Evolutionary conservation across 2,797 vertebrate genomes (phyloP), one percentile per base, ranked within the genome.

Genomic region (Artibeus lituratus): DNA sequence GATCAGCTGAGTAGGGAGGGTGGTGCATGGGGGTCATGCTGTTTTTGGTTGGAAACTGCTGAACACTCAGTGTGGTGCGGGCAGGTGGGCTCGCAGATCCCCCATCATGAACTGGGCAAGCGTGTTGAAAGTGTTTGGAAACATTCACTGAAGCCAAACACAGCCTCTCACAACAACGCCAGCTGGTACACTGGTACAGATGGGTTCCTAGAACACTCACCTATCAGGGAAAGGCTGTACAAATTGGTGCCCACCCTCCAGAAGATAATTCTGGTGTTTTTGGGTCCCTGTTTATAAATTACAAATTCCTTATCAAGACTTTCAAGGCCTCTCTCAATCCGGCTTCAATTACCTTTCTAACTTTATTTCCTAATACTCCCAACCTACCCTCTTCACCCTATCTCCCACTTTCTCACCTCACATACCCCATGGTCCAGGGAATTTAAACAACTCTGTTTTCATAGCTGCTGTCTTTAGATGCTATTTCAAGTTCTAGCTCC

Each of bases 371-470:
- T 47, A 19, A 51, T 44, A 59, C 26, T 94, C 26, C 29, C 19
- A 29, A 39, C 19, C 39, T 39, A 42, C 14, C 18, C 32, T 93
- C 65, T 57, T 67, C 59, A 77, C 10, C 49, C 1, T 70, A 55
- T 55, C 78, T 90, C 19, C 24, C 9, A 51, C 19, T 77, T 92
- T 10, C 89, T 65, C 42, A 37, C 57, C 29, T 95, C 77, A 55
- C 4, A 42, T 11, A 3, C 21, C 1, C 21, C 51, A 15, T 94
- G 7, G 5, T 18, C 39, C 24, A 22, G 44, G 39, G 35, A 80
- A 19, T 47, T 88, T 94, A 96, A 94, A 93, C 57, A 47, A 72
- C 12, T 87, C 49, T 83, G 51, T 84, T 91, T 77, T 73, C 9
- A 82, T 73, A 85, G 22, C 18, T 87, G 70, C 9, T 95, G 90